phyloP scores from a whole-genome alignment of 2,888 invertebrate species.

The Caenorhabditis angaria region DNA sequence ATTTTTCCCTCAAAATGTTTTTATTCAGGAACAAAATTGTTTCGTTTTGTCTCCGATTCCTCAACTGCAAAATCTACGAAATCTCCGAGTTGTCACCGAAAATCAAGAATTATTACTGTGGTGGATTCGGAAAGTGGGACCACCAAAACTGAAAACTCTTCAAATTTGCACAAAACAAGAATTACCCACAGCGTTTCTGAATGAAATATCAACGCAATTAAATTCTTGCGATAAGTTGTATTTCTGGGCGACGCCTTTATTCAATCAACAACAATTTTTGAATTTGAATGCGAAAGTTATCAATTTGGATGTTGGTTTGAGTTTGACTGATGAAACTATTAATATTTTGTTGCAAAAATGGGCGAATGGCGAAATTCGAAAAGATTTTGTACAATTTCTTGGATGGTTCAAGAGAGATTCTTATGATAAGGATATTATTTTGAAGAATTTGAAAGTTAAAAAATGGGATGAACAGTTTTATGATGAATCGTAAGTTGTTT shows the following conservation, averaged over 20 bases:
- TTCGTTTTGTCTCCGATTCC: background rate
- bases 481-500: background rate
- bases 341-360: background rate
- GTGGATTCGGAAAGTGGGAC: background rate
- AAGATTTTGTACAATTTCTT: background rate
- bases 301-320: background rate
- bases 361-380: background rate
- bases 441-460: background rate
- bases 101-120: background rate
- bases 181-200: background rate
- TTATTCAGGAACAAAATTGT: background rate
- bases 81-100: background rate
- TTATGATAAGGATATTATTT: background rate
- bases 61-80: background rate
- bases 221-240: background rate
- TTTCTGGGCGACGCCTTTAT: background rate
- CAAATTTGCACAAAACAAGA: background rate
- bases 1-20: too few relatives aligned
- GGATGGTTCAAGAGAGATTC: background rate
- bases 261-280: background rate
- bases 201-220: background rate
- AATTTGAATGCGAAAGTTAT: background rate
- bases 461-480: background rate
- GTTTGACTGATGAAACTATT: background rate
- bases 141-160: background rate